Evolutionary conservation across 2,797 vertebrate species (phyloP).

Genomic region (Lacerta viridis): DNA sequence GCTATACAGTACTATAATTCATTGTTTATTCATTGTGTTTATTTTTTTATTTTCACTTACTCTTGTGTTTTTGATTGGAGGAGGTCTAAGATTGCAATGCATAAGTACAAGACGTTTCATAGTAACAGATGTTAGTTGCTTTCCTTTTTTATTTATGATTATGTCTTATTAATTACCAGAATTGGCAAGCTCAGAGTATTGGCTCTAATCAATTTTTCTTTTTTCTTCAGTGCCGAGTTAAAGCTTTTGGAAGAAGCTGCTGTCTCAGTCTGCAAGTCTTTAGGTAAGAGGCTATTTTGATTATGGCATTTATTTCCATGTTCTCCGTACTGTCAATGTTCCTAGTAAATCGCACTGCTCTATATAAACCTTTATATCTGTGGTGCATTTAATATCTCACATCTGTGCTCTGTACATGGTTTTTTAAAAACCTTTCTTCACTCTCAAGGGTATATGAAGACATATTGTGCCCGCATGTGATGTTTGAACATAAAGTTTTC

Average conservation of each 20-base stretch:
- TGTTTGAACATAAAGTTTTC: constrained; percentile 35
- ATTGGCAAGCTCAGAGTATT: background rate
- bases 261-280: constrained; percentile 89
- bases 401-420: background rate
- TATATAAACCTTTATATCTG: background rate
- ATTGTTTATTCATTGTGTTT: background rate
- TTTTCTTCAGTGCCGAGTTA: constrained; percentile 86
- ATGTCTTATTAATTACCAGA: background rate
- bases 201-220: constrained; percentile 40
- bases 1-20: background rate
- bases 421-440: constrained; percentile 14
- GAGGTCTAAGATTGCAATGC: background rate
- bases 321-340: background rate
- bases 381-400: background rate
- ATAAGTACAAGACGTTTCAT: background rate
- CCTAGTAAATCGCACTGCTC: background rate
- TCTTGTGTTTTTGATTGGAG: background rate
- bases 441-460: background rate
- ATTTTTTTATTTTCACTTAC: background rate
- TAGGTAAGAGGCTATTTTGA: constrained; percentile 85
- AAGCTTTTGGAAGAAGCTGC: constrained; percentile 95
- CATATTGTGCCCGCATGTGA: constrained; percentile 45
- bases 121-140: constrained; percentile 4
- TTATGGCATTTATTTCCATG: background rate
- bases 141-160: background rate